Evolutionary conservation across 2,113 vertebrate genomes (phyloP).

Genomic region (Caranx ignobilis): DNA sequence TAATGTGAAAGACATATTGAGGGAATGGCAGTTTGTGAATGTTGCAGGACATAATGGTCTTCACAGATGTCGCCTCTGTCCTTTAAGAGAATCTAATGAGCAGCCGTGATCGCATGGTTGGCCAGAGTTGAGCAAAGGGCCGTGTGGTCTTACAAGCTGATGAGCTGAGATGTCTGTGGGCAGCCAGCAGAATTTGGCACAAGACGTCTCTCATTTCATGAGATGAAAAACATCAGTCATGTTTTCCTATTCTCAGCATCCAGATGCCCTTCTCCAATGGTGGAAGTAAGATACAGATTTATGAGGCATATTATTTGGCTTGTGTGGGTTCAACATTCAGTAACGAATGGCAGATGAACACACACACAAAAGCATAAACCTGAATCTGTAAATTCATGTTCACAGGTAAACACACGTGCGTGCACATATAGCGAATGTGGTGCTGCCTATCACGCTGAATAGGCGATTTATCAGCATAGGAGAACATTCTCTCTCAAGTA

Average conservation of each 20-base stretch:
- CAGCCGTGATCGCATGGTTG: slow-evolving; percentile 74
- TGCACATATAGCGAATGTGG: not conserved
- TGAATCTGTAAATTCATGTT: slow-evolving; percentile 26
- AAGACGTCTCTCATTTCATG: slow-evolving; percentile 67
- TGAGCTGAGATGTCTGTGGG: slow-evolving; percentile 76
- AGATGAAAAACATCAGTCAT: slow-evolving; percentile 68
- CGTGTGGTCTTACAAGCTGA: slow-evolving; percentile 66
- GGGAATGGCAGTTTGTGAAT: slow-evolving; percentile 68
- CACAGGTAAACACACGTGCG: not conserved
- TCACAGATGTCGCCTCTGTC: slow-evolving; percentile 80
- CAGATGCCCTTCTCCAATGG: slow-evolving; percentile 53
- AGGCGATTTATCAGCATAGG: slow-evolving; percentile 31
- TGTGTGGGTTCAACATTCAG: slow-evolving; percentile 47
- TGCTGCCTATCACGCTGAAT: slow-evolving; percentile 37
- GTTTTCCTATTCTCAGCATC: slow-evolving; percentile 69
- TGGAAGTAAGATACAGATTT: slow-evolving; percentile 52
- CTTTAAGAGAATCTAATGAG: slow-evolving; percentile 78
- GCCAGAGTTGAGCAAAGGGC: slow-evolving; percentile 61
- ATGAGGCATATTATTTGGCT: slow-evolving; percentile 42
- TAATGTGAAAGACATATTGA: slow-evolving; percentile 57
- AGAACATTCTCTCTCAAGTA: slow-evolving; percentile 23
- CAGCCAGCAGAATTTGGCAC: slow-evolving; percentile 73
- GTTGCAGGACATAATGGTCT: slow-evolving; percentile 76
- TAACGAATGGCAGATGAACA: slow-evolving; percentile 26
- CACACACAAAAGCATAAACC: slow-evolving; percentile 30